Conservation (phyloP, 2,113 vertebrate genomes). For the Pionites leucogaster region DNA sequence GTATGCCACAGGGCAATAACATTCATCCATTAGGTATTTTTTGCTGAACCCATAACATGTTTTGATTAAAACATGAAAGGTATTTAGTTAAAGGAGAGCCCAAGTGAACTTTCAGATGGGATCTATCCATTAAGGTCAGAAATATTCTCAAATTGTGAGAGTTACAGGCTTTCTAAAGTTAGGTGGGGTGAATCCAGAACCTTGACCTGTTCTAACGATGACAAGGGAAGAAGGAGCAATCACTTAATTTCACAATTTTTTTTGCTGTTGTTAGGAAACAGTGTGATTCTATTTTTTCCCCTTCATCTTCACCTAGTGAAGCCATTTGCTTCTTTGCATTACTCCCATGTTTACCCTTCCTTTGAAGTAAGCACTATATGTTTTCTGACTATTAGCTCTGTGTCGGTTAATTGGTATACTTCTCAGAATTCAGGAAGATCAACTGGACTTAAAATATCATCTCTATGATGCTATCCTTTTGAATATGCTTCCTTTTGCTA, state of each 20-base stretch:
- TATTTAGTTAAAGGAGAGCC: not conserved
- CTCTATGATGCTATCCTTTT: not conserved
- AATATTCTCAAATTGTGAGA: not conserved
- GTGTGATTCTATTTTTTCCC: not conserved
- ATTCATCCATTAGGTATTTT: not conserved
- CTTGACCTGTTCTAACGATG: not conserved
- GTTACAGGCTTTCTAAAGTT: not conserved
- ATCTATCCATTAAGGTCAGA: not conserved
- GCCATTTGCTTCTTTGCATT: not conserved
- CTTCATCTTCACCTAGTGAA: not conserved
- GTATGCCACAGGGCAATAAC: not conserved
- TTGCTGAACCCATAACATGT: not conserved
- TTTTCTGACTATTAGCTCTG: not conserved
- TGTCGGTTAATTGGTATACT: not conserved
- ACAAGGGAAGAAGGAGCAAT: not conserved
- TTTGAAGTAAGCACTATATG: not conserved
- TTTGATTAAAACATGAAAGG: not conserved
- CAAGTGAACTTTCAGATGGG: not conserved
- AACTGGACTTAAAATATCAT: not conserved
- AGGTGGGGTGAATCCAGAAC: not conserved
- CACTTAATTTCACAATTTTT: not conserved
- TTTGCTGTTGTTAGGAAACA: not conserved
- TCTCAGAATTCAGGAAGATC: not conserved
- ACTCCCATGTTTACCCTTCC: not conserved
- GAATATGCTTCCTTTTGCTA: not conserved